Conservation (phyloP, 2,797 vertebrate species). For the Sitta carolinensis region DNA sequence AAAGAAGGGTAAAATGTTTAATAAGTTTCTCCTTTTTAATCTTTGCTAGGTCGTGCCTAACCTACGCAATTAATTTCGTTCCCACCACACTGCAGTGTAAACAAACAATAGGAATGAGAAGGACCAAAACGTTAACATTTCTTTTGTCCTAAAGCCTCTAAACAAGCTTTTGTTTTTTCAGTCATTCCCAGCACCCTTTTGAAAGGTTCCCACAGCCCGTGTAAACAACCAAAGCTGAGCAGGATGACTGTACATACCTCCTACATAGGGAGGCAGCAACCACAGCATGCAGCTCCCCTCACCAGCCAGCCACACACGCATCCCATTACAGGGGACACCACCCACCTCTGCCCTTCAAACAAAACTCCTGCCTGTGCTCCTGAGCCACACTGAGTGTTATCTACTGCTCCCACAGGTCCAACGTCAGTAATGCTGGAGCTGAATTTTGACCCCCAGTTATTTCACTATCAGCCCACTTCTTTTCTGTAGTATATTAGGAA, state of each 20-base stretch:
- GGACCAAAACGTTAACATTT: constrained; percentile 44
- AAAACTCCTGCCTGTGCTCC: not conserved
- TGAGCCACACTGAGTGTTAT: not conserved
- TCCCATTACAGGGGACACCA: not conserved
- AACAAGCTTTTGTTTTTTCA: constrained; percentile 60
- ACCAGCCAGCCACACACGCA: not conserved
- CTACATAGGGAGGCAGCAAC: constrained; percentile 17
- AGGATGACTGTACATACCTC: constrained; percentile 18
- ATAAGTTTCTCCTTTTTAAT: not conserved
- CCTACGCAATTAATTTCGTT: not conserved
- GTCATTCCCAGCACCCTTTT: constrained; percentile 38
- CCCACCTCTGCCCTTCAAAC: not conserved
- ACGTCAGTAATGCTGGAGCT: not conserved
- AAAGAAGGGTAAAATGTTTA: not conserved
- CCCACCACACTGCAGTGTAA: constrained; percentile 6
- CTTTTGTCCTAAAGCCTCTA: constrained; percentile 40
- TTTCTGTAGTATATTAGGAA: not conserved
- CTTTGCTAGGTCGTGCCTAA: not conserved
- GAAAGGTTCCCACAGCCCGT: constrained; percentile 53
- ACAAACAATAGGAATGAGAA: constrained; percentile 47
- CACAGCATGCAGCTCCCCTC: not conserved
- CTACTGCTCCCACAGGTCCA: not conserved
- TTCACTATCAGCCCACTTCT: not conserved
- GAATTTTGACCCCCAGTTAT: not conserved
- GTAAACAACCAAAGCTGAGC: constrained; percentile 46